A percentile compares a stretch with the other conserved stretches of the same genome.
Conservation (phyloP, 2,113 vertebrate species). For the Phrynosoma platyrhinos region DNA sequence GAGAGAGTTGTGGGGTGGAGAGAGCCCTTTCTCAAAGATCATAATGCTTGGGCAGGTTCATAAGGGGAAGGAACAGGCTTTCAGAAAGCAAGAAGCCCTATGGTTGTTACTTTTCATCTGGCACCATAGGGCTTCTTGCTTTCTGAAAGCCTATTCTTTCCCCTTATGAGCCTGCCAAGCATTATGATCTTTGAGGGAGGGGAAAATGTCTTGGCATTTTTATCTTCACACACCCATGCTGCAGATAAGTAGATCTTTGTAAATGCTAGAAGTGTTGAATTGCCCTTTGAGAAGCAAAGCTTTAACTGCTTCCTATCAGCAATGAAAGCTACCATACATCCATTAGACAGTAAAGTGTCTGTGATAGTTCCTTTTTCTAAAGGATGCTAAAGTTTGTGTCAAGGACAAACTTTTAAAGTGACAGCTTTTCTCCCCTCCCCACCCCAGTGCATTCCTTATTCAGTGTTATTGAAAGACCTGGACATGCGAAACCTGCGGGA, state of each 20-base stretch:
- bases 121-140: background rate
- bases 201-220: too few relatives aligned
- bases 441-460: conserved; percentile 93
- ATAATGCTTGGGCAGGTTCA: too few relatives aligned
- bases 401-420: conserved; percentile 16
- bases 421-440: conserved; percentile 37
- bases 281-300: background rate
- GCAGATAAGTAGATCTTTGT: too few relatives aligned
- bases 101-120: too few relatives aligned
- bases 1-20: too few relatives aligned
- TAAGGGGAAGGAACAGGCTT: too few relatives aligned
- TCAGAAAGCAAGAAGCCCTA: background rate
- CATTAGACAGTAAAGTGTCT: background rate
- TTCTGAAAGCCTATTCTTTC: too few relatives aligned
- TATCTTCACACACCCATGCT: too few relatives aligned
- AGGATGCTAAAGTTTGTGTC: too few relatives aligned
- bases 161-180: too few relatives aligned
- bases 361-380: background rate
- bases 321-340: background rate
- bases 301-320: background rate
- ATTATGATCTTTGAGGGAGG: too few relatives aligned
- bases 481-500: conserved; percentile 98
- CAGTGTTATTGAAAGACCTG: conserved; percentile 95
- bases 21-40: too few relatives aligned
- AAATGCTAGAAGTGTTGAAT: background rate